These are phyloP conservation scores for Thamnophis elegans DNA, from an alignment of 2,797 vertebrate species.

Conservation along the genomic window DNA sequence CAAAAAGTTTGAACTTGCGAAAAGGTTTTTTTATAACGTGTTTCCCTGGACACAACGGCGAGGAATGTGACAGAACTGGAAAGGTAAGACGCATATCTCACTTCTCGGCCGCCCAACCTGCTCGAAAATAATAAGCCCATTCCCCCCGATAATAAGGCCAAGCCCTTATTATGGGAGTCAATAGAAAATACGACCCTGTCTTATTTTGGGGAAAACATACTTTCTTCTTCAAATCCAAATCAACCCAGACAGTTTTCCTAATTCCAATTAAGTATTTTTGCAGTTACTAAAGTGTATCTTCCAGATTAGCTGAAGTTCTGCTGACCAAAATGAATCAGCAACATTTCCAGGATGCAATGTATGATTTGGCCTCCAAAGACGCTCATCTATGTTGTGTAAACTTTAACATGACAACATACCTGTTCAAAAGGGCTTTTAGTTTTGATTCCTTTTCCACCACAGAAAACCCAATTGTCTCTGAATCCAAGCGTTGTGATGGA, in stretches of 20 bases:
- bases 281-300: not conserved
- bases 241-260: not conserved
- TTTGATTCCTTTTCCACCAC: conserved; percentile 97
- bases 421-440: conserved; percentile 98
- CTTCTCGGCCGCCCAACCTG: no score
- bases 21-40: no score
- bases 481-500: conserved; percentile 82
- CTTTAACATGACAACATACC: conserved; percentile 71
- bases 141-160: no score
- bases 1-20: no score
- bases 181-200: no score
- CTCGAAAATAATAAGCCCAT: no score
- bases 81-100: no score
- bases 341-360: not conserved
- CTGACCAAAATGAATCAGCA: not conserved
- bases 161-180: no score
- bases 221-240: not conserved
- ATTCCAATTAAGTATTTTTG: not conserved
- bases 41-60: no score
- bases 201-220: no score
- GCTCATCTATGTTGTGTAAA: not conserved
- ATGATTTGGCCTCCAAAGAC: not conserved
- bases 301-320: not conserved
- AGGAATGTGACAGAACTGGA: no score
- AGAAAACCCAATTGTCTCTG: conserved; percentile 98